Evolutionary conservation across 1,140 invertebrate genomes (phyloP).

Genomic region (Drosophila kanapiae): DNA sequence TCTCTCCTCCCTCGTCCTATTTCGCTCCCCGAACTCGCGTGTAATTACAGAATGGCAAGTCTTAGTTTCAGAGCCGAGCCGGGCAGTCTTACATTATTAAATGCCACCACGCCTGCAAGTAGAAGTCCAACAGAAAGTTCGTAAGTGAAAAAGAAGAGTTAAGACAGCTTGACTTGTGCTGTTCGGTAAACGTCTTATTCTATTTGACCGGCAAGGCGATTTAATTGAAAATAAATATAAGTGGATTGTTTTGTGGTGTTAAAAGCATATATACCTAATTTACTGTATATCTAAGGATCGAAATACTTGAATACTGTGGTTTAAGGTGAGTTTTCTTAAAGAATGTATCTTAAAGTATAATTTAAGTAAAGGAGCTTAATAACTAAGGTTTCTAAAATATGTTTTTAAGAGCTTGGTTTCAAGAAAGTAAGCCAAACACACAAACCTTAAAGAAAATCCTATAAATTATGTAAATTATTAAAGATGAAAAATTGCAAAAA

Average conservation of each 20-base stretch:
- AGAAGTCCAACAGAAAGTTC: constrained; percentile 21
- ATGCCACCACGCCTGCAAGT: constrained; percentile 49
- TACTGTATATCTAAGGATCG: not conserved
- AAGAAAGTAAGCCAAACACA: not conserved
- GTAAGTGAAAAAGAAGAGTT: constrained; percentile 29
- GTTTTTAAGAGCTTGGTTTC: not conserved
- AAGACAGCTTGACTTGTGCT: constrained; percentile 30
- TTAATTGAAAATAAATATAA: constrained; percentile 26
- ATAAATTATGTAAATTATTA: no score
- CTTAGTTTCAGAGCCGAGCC: constrained; percentile 14
- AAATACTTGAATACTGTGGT: not conserved
- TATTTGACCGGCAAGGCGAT: constrained; percentile 1
- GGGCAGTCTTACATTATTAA: constrained; percentile 58
- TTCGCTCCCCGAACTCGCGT: constrained; percentile 26
- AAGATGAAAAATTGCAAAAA: not conserved
- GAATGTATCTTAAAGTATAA: not conserved
- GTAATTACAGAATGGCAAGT: constrained; percentile 53
- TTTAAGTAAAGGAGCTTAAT: not conserved
- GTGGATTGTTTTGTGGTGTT: constrained; percentile 14
- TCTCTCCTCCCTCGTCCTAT: constrained; percentile 13
- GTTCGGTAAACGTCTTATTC: constrained; percentile 27
- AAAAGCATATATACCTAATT: not conserved
- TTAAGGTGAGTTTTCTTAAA: not conserved
- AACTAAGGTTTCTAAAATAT: not conserved
- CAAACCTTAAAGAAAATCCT: not conserved